phyloP scores from a whole-genome alignment of 2,888 invertebrate genomes.

The Brachylomia viminalis region DNA sequence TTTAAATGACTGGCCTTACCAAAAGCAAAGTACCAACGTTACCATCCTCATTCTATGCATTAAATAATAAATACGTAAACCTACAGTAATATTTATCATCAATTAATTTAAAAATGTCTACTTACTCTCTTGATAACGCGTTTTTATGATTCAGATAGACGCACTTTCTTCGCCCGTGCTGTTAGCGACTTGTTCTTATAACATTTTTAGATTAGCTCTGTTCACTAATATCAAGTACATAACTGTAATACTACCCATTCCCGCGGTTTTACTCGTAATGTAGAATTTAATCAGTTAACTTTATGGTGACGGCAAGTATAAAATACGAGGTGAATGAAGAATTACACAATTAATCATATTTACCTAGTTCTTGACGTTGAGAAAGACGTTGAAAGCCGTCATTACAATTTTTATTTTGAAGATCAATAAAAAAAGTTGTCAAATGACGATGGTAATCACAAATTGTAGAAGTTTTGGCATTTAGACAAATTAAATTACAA shows the following conservation, averaged over 20 bases:
- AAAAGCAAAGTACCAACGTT: neutral
- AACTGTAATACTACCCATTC: neutral
- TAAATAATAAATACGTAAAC: neutral
- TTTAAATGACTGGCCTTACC: neutral
- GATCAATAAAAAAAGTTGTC: neutral
- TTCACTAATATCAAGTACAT: neutral
- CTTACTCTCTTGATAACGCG: neutral
- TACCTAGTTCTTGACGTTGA: no score
- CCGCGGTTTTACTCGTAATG: neutral
- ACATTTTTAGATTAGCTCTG: neutral
- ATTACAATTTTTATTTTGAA: neutral
- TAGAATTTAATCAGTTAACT: neutral
- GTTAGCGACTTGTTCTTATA: constrained; percentile 1
- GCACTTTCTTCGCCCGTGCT: neutral
- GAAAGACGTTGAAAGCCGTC: neutral
- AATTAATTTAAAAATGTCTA: neutral
- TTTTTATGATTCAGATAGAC: neutral
- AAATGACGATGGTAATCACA: no score
- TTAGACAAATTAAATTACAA: neutral
- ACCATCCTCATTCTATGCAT: neutral
- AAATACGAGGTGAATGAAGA: no score
- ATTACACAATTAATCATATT: neutral
- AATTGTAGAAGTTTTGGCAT: neutral
- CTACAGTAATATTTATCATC: neutral
- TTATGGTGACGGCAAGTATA: neutral